A percentile compares a stretch with the other conserved stretches of the same genome.
Evolutionary conservation across 2,888 invertebrate species (phyloP).

Genomic region (Drosophila conformis): DNA sequence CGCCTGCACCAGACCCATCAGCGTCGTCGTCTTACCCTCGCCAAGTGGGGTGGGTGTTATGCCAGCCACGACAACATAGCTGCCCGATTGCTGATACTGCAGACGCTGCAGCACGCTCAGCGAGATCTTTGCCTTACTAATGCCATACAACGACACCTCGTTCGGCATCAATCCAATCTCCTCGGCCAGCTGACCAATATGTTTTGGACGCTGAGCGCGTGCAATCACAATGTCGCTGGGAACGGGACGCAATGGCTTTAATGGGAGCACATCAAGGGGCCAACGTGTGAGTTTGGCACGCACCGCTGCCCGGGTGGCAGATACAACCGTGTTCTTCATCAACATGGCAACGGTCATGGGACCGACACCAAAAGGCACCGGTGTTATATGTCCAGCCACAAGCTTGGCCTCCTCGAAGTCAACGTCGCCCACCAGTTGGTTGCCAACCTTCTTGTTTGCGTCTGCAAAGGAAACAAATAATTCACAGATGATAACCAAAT

Average conservation of each 20-base stretch:
- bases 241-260: slow-evolving; percentile 89
- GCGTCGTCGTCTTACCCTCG: slow-evolving; percentile 98
- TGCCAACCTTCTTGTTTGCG: slow-evolving; percentile 90
- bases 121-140: slow-evolving; percentile 96
- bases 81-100: slow-evolving; percentile 89
- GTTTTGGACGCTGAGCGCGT: slow-evolving; percentile 94
- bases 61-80: slow-evolving; percentile 97
- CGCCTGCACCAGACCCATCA: slow-evolving; percentile 96
- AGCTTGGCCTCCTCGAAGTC: slow-evolving; percentile 91
- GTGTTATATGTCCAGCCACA: slow-evolving; percentile 95
- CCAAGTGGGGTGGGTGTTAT: slow-evolving; percentile 99
- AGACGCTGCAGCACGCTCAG: slow-evolving; percentile 92
- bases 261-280: slow-evolving; percentile 89
- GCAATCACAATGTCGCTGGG: slow-evolving; percentile 97
- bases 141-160: slow-evolving; percentile 96
- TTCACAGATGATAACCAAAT: neutral
- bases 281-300: slow-evolving; percentile 87
- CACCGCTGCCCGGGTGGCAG: slow-evolving; percentile 89
- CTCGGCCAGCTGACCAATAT: slow-evolving; percentile 90
- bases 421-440: slow-evolving; percentile 97
- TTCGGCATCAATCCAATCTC: slow-evolving; percentile 93
- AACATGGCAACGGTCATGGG: slow-evolving; percentile 99
- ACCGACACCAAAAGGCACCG: slow-evolving; percentile 98
- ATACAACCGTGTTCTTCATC: slow-evolving; percentile 96
- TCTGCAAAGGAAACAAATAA: slow-evolving; percentile 86